Conservation (phyloP, 2,113 vertebrate genomes). For the Odocoileus virginianus region DNA sequence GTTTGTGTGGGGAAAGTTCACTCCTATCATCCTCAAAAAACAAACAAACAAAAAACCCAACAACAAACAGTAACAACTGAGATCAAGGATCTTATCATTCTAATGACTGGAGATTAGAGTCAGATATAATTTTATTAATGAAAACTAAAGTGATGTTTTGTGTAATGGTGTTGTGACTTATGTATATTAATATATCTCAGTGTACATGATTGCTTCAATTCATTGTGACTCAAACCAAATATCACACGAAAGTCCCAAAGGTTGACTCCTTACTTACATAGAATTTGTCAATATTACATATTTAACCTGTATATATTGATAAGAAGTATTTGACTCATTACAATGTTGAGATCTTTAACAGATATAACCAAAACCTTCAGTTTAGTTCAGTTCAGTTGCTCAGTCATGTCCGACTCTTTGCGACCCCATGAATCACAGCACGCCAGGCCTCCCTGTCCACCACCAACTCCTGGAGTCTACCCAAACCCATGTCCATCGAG, state of each 20-base stretch:
- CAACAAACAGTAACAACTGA: not conserved
- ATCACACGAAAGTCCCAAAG: not conserved
- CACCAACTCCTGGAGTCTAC: too few species aligned
- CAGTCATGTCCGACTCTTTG: too few species aligned
- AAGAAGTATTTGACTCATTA: not conserved
- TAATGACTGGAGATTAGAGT: not conserved
- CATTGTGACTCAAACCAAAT: not conserved
- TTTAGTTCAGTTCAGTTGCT: too few species aligned
- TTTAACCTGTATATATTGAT: not conserved
- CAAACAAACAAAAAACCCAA: not conserved
- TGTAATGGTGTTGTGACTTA: not conserved
- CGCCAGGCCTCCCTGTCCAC: too few species aligned
- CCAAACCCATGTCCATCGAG: too few species aligned
- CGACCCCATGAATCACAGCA: too few species aligned
- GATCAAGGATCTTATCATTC: not conserved
- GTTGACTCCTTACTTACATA: not conserved
- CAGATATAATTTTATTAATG: not conserved
- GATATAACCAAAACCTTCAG: not conserved
- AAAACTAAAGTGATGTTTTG: not conserved
- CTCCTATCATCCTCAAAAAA: not conserved
- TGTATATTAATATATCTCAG: not conserved
- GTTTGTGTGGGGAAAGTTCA: not conserved
- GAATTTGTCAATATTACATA: not conserved
- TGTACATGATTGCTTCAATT: not conserved
- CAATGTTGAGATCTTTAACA: not conserved